These are phyloP conservation scores for Chymomyza fuscimana DNA, from an alignment of 2,888 invertebrate genomes.

Conservation along the genomic window DNA sequence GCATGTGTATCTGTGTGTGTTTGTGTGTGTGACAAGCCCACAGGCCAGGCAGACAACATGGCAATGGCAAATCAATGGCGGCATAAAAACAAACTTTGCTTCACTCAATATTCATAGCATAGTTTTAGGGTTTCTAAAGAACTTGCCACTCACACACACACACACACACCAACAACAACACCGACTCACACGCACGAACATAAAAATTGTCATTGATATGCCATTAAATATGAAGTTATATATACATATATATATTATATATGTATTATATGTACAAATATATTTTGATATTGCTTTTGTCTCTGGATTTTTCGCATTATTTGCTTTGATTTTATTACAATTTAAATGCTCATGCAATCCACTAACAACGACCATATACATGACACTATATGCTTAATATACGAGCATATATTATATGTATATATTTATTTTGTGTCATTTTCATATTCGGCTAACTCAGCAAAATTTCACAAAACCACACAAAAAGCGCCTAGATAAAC, in stretches of 20 bases:
- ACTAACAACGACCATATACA: not conserved
- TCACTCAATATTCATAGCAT: not conserved
- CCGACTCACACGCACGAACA: not conserved
- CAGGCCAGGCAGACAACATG: not conserved
- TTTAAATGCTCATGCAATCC: constrained; percentile 45
- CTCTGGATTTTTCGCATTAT: constrained; percentile 53
- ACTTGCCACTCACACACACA: not conserved
- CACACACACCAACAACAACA: too few relatives aligned
- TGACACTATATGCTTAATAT: too few relatives aligned
- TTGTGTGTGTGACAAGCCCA: not conserved
- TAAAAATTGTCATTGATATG: constrained; percentile 4
- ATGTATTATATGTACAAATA: not conserved
- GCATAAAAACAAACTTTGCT: not conserved
- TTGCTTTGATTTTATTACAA: constrained; percentile 69
- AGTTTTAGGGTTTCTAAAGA: not conserved
- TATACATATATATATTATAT: constrained; percentile 4
- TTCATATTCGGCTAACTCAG: too few relatives aligned
- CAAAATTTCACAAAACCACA: too few relatives aligned
- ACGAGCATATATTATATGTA: too few relatives aligned
- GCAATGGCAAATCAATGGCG: constrained; percentile 4
- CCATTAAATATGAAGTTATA: not conserved
- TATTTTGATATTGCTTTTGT: constrained; percentile 28
- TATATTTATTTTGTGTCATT: too few relatives aligned
- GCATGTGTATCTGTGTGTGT: not conserved
- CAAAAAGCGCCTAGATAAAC: too few relatives aligned